Conservation (phyloP, 2,888 invertebrate genomes). For the Rhamnusium bicolor region DNA sequence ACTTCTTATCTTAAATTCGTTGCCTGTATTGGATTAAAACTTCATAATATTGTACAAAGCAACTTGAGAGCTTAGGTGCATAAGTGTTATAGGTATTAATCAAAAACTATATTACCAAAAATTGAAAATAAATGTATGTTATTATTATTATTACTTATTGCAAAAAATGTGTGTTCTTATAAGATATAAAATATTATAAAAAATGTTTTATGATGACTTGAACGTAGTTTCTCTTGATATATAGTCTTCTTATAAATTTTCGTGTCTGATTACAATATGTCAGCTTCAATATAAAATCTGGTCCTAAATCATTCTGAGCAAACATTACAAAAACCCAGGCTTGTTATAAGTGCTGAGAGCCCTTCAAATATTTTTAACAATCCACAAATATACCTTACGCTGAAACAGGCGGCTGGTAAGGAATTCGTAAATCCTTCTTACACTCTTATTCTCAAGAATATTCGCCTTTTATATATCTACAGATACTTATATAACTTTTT, state of each 20-base stretch:
- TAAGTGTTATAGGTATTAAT: too few species aligned
- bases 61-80: too few species aligned
- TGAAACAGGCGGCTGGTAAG: constrained; percentile 10
- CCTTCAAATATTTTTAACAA: constrained; percentile 34
- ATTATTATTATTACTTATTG: too few species aligned
- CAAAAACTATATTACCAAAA: too few species aligned
- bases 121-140: too few species aligned
- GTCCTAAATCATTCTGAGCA: constrained; percentile 37
- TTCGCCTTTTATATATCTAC: constrained; percentile 16
- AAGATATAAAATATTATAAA: background rate
- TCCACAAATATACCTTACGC: constrained; percentile 36
- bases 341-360: constrained; percentile 41
- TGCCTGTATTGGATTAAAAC: too few species aligned
- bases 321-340: constrained; percentile 36
- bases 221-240: constrained; percentile 22
- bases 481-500: background rate
- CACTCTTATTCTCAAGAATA: background rate
- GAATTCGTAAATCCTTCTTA: constrained; percentile 22
- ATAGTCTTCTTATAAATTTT: constrained; percentile 36
- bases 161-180: too few species aligned
- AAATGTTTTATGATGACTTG: constrained; percentile 5
- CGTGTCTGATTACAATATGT: constrained; percentile 40
- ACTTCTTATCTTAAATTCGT: too few species aligned
- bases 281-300: constrained; percentile 37
- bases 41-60: too few species aligned